Base-by-base conservation (phyloP, 2,888 invertebrate species). In the Autographa gamma region DNA sequence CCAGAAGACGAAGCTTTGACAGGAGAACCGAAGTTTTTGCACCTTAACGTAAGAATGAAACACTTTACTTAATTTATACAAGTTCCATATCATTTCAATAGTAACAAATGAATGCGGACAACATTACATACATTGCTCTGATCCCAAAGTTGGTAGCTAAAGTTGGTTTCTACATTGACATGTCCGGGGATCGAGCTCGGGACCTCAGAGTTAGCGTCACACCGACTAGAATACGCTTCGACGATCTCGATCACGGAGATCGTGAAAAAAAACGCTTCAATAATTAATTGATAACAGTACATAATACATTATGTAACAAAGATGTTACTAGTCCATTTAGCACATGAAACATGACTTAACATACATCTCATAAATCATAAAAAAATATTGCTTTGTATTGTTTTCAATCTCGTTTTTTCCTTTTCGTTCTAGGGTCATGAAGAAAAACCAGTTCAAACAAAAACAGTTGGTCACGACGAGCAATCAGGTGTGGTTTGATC, bases 1-100 rank as follows among this genome's bases (percentile, higher is more conserved):
- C 90, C 90, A 0, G 88, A 89, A 66, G 90, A 90, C 38, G 87
- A 79, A n/a, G 81, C 70, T n/a, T 16, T 85, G 62, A 67, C 69
- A 16, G 83, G 74, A 0, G 81, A 78, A 32, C 58, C 66, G 6
- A 72, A 75, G 16, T 56, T 79, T 69, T 64, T 88, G 34, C 60
- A 82, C 67, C 64, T 80, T 7, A 81, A 86, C 32, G 89, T 89
- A 82, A 85, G 86, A 72, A 8, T 59, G 60, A 1, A n/a, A 2
- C 58, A 11, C 63, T 32, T 60, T 59, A 38, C 2, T 16, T 18
- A 38, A 43, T 25, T 25, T n/a, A n/a, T n/a, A n/a, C n/a, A n/a
- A n/a, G n/a, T n/a, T n/a, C n/a, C n/a, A n/a, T n/a, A n/a, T n/a
- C n/a, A 25, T 25, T 25, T 25, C 25, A 25, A 25, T 2, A 3